phyloP scores from a whole-genome alignment of 1,140 invertebrate genomes.

The Sminthurides bifidus region DNA sequence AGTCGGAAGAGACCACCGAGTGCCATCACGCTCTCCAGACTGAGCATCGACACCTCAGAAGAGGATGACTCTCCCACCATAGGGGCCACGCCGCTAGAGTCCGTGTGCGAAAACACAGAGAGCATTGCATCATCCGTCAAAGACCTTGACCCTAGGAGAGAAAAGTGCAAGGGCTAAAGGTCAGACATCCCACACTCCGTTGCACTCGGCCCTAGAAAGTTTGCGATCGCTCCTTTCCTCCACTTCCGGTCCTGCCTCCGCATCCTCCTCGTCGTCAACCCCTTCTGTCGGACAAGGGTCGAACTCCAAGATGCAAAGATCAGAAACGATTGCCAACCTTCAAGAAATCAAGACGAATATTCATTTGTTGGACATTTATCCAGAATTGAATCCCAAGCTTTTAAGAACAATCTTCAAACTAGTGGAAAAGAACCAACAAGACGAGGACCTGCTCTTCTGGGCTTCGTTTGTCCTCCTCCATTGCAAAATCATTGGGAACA shows the following conservation, averaged over 20 bases:
- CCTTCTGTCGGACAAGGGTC: neutral
- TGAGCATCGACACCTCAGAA: too few species aligned
- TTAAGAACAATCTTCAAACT: conserved; percentile 25
- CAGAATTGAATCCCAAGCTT: conserved; percentile 12
- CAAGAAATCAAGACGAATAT: conserved; percentile 11
- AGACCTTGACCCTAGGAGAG: conserved; percentile 5
- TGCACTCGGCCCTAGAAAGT: neutral
- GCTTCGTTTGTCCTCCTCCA: conserved; percentile 29
- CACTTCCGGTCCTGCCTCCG: neutral
- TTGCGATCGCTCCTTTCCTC: neutral
- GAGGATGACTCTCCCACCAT: too few species aligned
- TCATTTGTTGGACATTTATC: neutral
- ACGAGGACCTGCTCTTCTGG: conserved; percentile 30
- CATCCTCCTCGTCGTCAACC: too few species aligned
- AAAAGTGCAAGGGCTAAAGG: conserved; percentile 3
- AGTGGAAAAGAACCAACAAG: conserved; percentile 28
- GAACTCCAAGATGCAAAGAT: conserved; percentile 7
- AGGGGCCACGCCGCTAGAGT: too few species aligned
- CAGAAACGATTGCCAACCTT: conserved; percentile 13
- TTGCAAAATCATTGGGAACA: conserved; percentile 29
- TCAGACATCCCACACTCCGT: neutral
- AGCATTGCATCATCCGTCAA: neutral
- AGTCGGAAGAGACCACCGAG: conserved; percentile 57
- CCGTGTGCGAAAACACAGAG: too few species aligned
- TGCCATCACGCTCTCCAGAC: conserved; percentile 60